These are phyloP conservation scores for Athalia cordata DNA, from an alignment of 2,888 invertebrate genomes.

Conservation along the genomic window DNA sequence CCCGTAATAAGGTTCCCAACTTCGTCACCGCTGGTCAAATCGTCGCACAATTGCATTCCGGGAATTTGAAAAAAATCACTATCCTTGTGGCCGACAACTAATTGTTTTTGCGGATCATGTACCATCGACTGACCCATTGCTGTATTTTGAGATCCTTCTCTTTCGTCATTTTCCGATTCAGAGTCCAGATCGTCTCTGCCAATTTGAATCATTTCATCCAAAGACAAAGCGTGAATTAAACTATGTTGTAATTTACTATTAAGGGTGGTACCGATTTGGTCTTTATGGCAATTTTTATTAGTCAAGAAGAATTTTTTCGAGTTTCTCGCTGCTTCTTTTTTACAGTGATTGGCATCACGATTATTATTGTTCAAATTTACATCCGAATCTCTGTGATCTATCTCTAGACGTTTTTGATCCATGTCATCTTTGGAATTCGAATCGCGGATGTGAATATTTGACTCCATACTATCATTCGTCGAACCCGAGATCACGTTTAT, in stretches of 20 bases:
- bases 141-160: conserved; percentile 2
- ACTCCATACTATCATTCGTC: neutral
- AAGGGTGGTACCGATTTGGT: neutral
- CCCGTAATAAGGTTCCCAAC: conserved; percentile 1
- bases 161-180: conserved; percentile 27
- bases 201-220: conserved; percentile 33
- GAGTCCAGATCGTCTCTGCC: conserved; percentile 26
- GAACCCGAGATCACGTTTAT: conserved; percentile 34
- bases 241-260: conserved; percentile 27
- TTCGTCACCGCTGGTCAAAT: conserved; percentile 21
- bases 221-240: conserved; percentile 38
- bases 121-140: neutral
- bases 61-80: conserved; percentile 32
- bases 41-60: conserved; percentile 25
- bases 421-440: no score
- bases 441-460: neutral
- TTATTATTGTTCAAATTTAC: neutral
- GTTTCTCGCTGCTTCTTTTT: neutral
- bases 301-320: neutral
- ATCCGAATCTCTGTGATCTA: neutral
- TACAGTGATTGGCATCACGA: neutral
- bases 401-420: neutral
- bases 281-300: neutral
- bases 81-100: neutral
- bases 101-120: neutral